Evolutionary conservation across 2,888 invertebrate genomes (phyloP).

Genomic region (Lycophotia porphyrea): DNA sequence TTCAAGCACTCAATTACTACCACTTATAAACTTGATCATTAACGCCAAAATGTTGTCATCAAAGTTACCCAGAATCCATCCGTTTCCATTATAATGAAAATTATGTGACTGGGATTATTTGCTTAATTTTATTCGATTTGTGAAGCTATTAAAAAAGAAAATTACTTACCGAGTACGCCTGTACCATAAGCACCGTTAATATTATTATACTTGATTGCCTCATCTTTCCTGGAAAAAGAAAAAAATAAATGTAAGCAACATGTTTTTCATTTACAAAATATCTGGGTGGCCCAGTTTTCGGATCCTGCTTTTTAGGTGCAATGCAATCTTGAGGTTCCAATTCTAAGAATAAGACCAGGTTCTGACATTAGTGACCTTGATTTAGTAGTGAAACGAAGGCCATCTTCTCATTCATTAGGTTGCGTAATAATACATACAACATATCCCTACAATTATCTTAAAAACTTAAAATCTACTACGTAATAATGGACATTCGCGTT

Average conservation of each 20-base stretch:
- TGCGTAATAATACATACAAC: neutral
- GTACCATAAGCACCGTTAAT: constrained; percentile 69
- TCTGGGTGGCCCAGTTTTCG: neutral
- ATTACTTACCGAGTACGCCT: constrained; percentile 74
- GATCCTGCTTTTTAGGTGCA: neutral
- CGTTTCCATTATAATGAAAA: neutral
- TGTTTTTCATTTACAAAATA: constrained; percentile 12
- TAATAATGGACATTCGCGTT: constrained; percentile 8
- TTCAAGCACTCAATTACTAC: neutral
- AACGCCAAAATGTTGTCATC: neutral
- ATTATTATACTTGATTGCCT: constrained; percentile 67
- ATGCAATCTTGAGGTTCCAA: neutral
- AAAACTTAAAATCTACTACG: neutral
- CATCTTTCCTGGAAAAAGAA: constrained; percentile 75
- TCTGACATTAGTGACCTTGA: neutral
- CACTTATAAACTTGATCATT: constrained; percentile 23
- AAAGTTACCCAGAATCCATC: neutral
- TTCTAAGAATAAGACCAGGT: neutral
- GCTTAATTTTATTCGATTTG: constrained; percentile 5
- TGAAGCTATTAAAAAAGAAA: constrained; percentile 31
- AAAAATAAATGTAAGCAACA: constrained; percentile 37
- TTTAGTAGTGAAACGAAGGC: neutral
- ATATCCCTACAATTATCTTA: too few relatives aligned
- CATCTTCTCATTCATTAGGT: neutral
- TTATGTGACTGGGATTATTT: neutral